A percentile compares a stretch with the other conserved stretches of the same genome.
Conservation (phyloP, 2,888 invertebrate genomes). For the Auanema sp. region DNA sequence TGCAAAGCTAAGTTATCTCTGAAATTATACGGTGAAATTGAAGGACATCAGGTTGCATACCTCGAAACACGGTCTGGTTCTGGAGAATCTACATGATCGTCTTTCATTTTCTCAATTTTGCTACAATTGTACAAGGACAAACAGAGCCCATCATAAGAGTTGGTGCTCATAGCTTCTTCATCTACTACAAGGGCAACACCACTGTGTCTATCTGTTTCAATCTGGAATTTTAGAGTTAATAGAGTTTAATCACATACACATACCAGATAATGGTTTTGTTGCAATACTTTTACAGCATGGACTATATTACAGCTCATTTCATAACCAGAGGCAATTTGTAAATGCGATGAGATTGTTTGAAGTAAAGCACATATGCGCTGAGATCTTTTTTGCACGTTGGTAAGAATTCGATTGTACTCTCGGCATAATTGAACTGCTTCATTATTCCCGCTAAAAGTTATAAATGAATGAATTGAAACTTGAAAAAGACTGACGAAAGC, state of each 20-base stretch:
- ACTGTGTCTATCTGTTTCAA: slow-evolving; percentile 1
- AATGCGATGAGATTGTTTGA: slow-evolving; percentile 16
- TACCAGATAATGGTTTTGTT: too few relatives aligned
- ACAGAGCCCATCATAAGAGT: background rate
- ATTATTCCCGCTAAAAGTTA: background rate
- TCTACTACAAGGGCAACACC: background rate
- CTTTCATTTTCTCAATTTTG: too few relatives aligned
- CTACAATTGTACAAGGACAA: too few relatives aligned
- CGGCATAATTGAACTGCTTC: slow-evolving; percentile 3
- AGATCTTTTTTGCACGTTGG: slow-evolving; percentile 23
- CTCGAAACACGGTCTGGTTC: too few relatives aligned
- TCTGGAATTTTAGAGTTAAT: background rate
- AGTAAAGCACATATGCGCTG: slow-evolving; percentile 33
- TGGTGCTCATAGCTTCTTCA: background rate
- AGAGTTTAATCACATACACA: background rate
- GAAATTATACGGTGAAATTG: too few relatives aligned
- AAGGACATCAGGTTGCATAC: too few relatives aligned
- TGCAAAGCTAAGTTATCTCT: too few relatives aligned
- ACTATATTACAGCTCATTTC: too few relatives aligned
- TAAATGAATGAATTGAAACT: too few relatives aligned
- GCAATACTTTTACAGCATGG: too few relatives aligned
- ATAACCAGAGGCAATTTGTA: background rate
- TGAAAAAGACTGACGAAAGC: too few relatives aligned
- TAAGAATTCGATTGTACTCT: slow-evolving; percentile 14
- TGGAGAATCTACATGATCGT: too few relatives aligned